A percentile compares a stretch with the other conserved stretches of the same genome.
Conservation (phyloP, 2,113 vertebrate species). For the Propithecus coquereli region DNA sequence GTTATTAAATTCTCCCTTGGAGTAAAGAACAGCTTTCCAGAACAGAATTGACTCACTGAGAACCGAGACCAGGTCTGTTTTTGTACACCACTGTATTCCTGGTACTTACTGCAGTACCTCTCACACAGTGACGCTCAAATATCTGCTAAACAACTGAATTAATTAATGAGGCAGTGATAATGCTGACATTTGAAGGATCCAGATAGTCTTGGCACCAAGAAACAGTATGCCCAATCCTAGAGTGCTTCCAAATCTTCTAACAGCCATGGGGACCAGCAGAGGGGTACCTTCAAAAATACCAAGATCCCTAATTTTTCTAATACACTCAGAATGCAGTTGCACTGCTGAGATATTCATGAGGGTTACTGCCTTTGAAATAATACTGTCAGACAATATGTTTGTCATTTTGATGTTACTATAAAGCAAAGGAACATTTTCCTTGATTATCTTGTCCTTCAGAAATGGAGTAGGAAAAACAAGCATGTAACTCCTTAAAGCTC, state of each 20-base stretch:
- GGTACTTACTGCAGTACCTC: not conserved
- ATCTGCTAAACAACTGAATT: not conserved
- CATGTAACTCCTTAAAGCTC: slow-evolving; percentile 43
- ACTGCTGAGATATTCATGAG: not conserved
- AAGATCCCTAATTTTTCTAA: not conserved
- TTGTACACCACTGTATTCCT: not conserved
- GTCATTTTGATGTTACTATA: slow-evolving; percentile 65
- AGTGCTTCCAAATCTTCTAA: not conserved
- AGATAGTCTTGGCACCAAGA: not conserved
- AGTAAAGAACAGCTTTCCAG: not conserved
- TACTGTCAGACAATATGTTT: slow-evolving; percentile 34
- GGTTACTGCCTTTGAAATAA: not conserved
- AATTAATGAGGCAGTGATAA: not conserved
- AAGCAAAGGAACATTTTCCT: slow-evolving; percentile 67
- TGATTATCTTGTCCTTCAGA: slow-evolving; percentile 61
- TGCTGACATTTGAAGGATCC: not conserved
- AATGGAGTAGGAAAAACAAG: slow-evolving; percentile 63
- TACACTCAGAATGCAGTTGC: not conserved
- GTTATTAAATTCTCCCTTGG: not conserved
- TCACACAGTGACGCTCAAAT: not conserved
- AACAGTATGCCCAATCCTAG: not conserved
- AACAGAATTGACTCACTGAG: not conserved
- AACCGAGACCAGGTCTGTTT: not conserved
- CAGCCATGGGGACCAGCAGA: not conserved
- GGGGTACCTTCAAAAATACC: not conserved